Base-by-base conservation (phyloP, 2,797 vertebrate species). In the Tarsius wallacei region DNA sequence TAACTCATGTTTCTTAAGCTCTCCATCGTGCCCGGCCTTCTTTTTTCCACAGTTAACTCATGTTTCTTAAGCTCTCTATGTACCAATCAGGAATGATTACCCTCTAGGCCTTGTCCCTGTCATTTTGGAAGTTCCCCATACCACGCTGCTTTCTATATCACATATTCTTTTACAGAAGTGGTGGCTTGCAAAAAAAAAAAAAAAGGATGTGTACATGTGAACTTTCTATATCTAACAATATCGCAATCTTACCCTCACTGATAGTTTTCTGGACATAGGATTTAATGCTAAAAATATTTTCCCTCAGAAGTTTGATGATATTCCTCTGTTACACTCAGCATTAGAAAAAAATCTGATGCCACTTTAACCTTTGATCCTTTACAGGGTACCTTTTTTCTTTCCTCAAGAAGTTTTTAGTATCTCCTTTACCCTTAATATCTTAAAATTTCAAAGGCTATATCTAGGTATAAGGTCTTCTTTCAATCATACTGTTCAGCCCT, bases 231-330 rank as follows among this genome's bases (percentile, higher is more conserved):
- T 64, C 53, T 90, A 88, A 94, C 88, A 78, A 28, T 66, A 90
- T 64, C 8, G 36, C 82, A 90, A 21, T 83, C 4, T 33, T 57
- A 64, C 36, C 36, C 28, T 84, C 33, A 78, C 47, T 66, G 15
- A 22, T 10, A 68, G 36, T 76, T 96, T 87, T 77, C 77, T 77
- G 10, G 5, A 47, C 59, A 84, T 5, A 63, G 55, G 90, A 71
- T 92, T 85, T 93, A 80, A 85, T 81, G 9, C 59, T 88, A n/a
- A 84, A 92, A 92, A 64, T 53, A 88, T 26, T n/a, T 87, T 36
- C 57, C 87, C 66, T 81, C 16, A 59, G 51, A 85, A 89, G 59
- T 76, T 33, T 86, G 42, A 81, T 33, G 24, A 6, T 49, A 68
- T 68, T 74, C 71, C 47, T 74, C 80, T 36, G 47, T 15, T 68